A percentile compares a stretch with the other conserved stretches of the same genome.
phyloP scores from a whole-genome alignment of 2,797 vertebrate species.

The Rhyacichthys aspro region DNA sequence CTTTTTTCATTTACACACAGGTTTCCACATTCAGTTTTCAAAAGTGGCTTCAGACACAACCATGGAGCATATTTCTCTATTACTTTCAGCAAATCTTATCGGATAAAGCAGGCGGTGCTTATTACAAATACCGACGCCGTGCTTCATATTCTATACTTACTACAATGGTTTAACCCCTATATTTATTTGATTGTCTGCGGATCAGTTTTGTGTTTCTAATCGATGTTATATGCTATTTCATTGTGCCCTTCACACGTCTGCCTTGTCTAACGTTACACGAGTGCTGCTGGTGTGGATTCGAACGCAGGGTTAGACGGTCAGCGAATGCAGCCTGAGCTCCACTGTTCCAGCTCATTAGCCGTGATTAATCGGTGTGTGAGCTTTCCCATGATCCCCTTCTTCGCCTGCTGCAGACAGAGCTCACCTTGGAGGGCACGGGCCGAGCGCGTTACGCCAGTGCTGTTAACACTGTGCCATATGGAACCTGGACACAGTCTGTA shows the following conservation, averaged over 20 bases:
- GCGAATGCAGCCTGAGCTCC: constrained; percentile 75
- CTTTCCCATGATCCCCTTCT: constrained; percentile 84
- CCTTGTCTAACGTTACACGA: constrained; percentile 39
- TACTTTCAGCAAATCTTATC: too few species aligned
- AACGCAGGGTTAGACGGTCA: constrained; percentile 69
- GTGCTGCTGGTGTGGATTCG: constrained; percentile 21
- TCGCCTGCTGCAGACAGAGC: constrained; percentile 75
- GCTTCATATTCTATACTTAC: too few species aligned
- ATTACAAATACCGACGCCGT: too few species aligned
- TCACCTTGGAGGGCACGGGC: constrained; percentile 79
- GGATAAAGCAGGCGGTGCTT: too few species aligned
- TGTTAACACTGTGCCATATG: constrained; percentile 48
- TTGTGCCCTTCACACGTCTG: constrained; percentile 54
- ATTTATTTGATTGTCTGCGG: too few species aligned
- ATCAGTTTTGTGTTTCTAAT: background rate
- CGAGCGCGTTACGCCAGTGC: constrained; percentile 36
- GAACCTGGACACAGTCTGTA: constrained; percentile 5
- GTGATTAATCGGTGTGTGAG: constrained; percentile 84
- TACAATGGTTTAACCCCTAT: too few species aligned
- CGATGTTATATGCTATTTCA: constrained; percentile 23
- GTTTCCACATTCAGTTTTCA: too few species aligned
- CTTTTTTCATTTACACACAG: too few species aligned
- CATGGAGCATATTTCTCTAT: too few species aligned
- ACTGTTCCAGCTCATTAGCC: constrained; percentile 84
- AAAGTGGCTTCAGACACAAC: too few species aligned